phyloP scores from a whole-genome alignment of 2,113 vertebrate genomes.

The Puma concolor region DNA sequence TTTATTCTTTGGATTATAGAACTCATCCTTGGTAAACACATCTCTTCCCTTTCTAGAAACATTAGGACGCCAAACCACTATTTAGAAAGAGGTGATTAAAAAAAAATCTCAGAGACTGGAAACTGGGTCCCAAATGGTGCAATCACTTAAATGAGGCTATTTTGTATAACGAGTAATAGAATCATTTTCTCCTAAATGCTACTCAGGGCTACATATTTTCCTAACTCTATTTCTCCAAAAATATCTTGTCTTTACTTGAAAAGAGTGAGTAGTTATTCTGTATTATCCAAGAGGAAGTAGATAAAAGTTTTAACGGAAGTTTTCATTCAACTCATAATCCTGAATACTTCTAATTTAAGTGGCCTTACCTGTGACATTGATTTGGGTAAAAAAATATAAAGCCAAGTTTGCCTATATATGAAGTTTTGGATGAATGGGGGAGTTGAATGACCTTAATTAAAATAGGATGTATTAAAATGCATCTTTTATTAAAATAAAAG shows the following conservation, averaged over 20 bases:
- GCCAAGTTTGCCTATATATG: neutral
- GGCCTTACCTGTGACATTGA: neutral
- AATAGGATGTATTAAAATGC: neutral
- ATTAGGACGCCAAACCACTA: neutral
- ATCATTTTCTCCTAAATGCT: neutral
- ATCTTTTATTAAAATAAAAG: too few species aligned
- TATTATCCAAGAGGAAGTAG: slow-evolving; percentile 5
- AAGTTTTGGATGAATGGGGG: neutral
- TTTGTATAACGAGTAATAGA: slow-evolving; percentile 3
- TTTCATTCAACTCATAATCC: slow-evolving; percentile 1
- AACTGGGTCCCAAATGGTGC: neutral
- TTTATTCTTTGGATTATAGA: neutral
- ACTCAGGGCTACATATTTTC: neutral
- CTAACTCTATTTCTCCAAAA: slow-evolving; percentile 1
- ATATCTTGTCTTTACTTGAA: neutral
- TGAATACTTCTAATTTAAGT: neutral
- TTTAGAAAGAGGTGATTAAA: neutral
- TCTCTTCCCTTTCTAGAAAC: slow-evolving; percentile 9
- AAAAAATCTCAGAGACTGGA: neutral
- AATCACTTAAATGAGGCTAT: neutral
- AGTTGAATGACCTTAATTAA: neutral
- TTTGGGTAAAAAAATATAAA: neutral
- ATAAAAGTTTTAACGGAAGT: neutral
- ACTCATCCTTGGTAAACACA: neutral
- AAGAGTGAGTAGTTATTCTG: neutral